These are phyloP conservation scores for Ceramica pisi DNA, from an alignment of 2,888 invertebrate species.

Conservation along the genomic window DNA sequence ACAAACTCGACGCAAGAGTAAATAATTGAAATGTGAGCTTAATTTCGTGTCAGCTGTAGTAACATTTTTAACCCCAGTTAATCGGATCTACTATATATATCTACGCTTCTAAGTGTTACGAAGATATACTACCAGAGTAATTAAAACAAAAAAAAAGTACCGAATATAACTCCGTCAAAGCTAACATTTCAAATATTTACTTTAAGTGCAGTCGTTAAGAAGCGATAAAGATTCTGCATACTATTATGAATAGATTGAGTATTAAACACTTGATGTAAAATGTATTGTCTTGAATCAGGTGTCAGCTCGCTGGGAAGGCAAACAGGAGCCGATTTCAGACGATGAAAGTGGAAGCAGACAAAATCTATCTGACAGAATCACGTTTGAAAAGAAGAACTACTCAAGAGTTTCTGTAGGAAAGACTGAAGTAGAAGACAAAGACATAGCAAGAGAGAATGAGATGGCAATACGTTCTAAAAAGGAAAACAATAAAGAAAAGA, in stretches of 20 bases:
- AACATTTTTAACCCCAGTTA: no score
- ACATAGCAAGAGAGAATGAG: not conserved
- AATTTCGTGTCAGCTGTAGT: not conserved
- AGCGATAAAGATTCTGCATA: not conserved
- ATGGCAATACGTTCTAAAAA: not conserved
- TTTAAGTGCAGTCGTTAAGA: no score
- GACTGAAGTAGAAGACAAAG: conserved; percentile 69
- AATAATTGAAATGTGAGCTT: not conserved
- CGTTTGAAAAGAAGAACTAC: conserved; percentile 66
- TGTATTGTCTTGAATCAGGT: conserved; percentile 40
- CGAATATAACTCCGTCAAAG: no score
- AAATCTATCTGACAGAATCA: conserved; percentile 62
- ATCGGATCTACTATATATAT: no score
- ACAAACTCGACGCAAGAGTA: not conserved
- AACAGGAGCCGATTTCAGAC: conserved; percentile 80
- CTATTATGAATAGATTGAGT: not conserved
- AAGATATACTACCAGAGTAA: no score
- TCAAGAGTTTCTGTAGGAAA: conserved; percentile 75
- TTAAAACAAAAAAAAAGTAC: no score
- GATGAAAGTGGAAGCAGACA: conserved; percentile 68
- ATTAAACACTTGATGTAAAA: not conserved
- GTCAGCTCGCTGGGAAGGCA: conserved; percentile 77
- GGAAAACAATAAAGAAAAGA: not conserved
- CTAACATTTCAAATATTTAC: not conserved
- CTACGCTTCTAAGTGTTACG: no score